These are phyloP conservation scores for Drosophila lacicola DNA, from an alignment of 2,888 invertebrate genomes.

Conservation along the genomic window DNA sequence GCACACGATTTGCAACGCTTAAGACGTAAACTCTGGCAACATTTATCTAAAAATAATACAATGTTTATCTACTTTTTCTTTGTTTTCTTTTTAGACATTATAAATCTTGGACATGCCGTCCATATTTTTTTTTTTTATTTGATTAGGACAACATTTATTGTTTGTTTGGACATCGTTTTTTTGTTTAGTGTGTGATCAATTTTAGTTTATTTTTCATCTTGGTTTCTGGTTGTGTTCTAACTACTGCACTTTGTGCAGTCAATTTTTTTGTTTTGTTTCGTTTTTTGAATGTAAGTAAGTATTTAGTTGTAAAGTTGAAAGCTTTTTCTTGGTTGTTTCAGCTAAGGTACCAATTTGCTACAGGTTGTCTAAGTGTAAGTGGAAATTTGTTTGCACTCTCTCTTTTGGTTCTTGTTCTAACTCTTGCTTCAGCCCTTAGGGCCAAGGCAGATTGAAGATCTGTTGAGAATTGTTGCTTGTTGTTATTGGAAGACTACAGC, in stretches of 20 bases:
- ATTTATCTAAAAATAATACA: slow-evolving; percentile 74
- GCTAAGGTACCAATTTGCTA: slow-evolving; percentile 78
- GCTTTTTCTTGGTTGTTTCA: slow-evolving; percentile 57
- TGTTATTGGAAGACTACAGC: slow-evolving; percentile 70
- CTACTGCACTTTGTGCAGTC: slow-evolving; percentile 50
- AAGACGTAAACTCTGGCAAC: slow-evolving; percentile 52
- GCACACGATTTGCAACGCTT: slow-evolving; percentile 8
- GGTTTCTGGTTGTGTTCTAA: slow-evolving; percentile 4
- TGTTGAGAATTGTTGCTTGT: slow-evolving; percentile 37
- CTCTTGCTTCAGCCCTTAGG: slow-evolving; percentile 7
- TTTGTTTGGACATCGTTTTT: slow-evolving; percentile 49
- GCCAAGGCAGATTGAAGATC: slow-evolving; percentile 43
- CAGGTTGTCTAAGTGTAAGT: slow-evolving; percentile 74
- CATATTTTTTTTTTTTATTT: slow-evolving; percentile 9
- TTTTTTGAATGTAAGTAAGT: slow-evolving; percentile 14
- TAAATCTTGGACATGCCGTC: background rate
- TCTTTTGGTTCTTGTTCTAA: slow-evolving; percentile 44
- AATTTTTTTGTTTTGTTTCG: slow-evolving; percentile 13
- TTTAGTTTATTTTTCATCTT: slow-evolving; percentile 3
- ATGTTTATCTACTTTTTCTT: slow-evolving; percentile 23
- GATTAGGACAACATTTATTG: slow-evolving; percentile 43
- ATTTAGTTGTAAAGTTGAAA: slow-evolving; percentile 56
- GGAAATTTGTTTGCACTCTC: slow-evolving; percentile 45
- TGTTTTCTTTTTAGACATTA: slow-evolving; percentile 8
- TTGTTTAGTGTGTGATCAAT: slow-evolving; percentile 14